Base-by-base conservation (phyloP, 2,888 invertebrate genomes). In the Polia nebulosa region DNA sequence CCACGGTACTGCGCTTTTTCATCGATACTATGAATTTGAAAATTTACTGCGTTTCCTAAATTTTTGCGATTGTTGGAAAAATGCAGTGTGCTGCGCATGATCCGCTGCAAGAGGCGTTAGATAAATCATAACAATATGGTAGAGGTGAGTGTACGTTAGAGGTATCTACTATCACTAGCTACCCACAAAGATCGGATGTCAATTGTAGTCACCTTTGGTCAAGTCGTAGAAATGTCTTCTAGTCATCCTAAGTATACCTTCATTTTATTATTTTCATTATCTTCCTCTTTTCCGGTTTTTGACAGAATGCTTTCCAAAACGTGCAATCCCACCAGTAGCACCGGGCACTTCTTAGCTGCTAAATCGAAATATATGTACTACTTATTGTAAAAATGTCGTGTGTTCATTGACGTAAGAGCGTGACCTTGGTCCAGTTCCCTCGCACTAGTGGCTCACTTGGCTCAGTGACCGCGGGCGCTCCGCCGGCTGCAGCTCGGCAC, bases 1-100 rank as follows among this genome's bases (percentile, higher is more conserved):
- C 45, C 22, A 53, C 13, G n/a, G n/a, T n/a, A 15, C 7, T 27
- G 22, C 27, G 9, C 20, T 76, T 79, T 80, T 66, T 67, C 27
- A 51, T 41, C 13, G 17, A 45, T 58, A 20, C 39, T 22, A 55
- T 61, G 34, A 34, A 58, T 51, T 58, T 49, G 29, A 53, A 39
- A 20, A 79, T 79, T 61, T 44, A 58, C 36, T 67, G 36, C 20
- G 25, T 47, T 75, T 73, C 59, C 51, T 65, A 27, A 44, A 41
- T 63, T 32, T 15, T 59, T 70, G 22, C 27, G n/a, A 34, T 58
- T 45, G 17, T 22, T 5, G 5, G 45, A 22, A 6, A 45, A 22
- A 45, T 13, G 13, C 22, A 15, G 45, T 45, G 2, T 15, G 6
- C 13, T 34, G n/a, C n/a, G n/a, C 39, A 41, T 41, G n/a, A n/a